Evolutionary conservation across 2,888 invertebrate genomes (phyloP), one percentile per base, ranked within the genome.

Genomic region (Pollenia amentaria): DNA sequence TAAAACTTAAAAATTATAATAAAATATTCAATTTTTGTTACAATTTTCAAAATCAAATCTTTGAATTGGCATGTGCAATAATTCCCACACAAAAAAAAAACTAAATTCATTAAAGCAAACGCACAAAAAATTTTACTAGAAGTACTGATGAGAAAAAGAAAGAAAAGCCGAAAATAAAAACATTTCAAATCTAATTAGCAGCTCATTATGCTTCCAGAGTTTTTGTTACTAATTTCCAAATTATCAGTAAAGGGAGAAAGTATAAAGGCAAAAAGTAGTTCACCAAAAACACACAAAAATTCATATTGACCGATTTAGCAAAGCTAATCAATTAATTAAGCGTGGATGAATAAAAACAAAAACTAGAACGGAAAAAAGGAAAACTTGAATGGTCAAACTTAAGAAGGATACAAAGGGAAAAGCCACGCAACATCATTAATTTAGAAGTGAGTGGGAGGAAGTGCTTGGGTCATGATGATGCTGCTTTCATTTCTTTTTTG

Each of bases 261-360:
- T 29, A 21, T 73, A 84, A 69, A 87, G 85, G 84, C 87, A 81
- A 81, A 82, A 87, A 85, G 69, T 86, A 73, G 70, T 29, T 3
- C 29, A 64, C 51, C 42, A 70, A 64, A 84, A 78, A 76, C 21
- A 80, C 18, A 70, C 53, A 51, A 65, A 85, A 89, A 90, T 90
- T 78, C 91, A 91, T 92, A 92, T 92, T 92, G 91, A 92, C 91
- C 91, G 92, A 92, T 92, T 92, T 92, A 91, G 91, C 90, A 91
- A 92, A 92, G 92, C 92, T 92, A 92, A 92, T 92, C 92, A 92
- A 92, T 92, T 92, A 92, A 92, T 92, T 92, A 92, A 90, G 90
- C 84, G 53, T 75, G 84, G 75, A 75, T 84, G 85, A 84, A 86
- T 78, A 83, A 85, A 84, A 88, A 87, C 77, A 85, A 83, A 79